These are phyloP conservation scores for Sciurus vulgaris DNA, from an alignment of 2,797 vertebrate species.

Conservation along the genomic window DNA sequence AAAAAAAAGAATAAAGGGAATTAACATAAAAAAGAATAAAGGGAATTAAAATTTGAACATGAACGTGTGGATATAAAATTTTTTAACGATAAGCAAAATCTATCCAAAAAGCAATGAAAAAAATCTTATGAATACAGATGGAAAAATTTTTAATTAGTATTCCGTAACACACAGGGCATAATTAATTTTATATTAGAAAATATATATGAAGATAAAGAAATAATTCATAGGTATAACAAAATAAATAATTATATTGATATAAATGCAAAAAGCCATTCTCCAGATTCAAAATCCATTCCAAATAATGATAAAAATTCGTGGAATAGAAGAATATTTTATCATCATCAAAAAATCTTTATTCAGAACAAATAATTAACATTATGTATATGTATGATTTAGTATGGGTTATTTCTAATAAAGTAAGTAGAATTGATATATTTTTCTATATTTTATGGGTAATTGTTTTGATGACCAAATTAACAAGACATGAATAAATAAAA, in stretches of 20 bases:
- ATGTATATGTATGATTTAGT: neutral
- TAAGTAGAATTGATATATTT: neutral
- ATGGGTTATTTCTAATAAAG: neutral
- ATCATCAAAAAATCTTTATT: neutral
- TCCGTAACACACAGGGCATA: neutral
- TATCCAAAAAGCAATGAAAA: neutral
- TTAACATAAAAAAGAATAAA: neutral
- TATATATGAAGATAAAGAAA: neutral
- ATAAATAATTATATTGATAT: neutral
- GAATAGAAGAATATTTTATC: neutral
- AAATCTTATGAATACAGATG: neutral
- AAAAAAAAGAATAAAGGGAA: too few species aligned
- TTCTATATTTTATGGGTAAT: neutral
- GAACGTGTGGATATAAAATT: neutral
- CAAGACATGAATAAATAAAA: neutral
- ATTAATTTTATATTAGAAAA: neutral
- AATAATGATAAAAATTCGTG: neutral
- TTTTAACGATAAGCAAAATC: neutral
- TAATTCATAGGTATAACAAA: neutral
- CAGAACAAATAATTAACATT: neutral
- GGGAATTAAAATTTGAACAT: neutral
- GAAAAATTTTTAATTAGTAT: neutral
- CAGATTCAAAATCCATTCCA: neutral
- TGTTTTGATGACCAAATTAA: constrained; percentile 15
- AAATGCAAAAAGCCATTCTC: neutral